Conservation (phyloP, 2,797 vertebrate species). For the Halcyon leucocephala region DNA sequence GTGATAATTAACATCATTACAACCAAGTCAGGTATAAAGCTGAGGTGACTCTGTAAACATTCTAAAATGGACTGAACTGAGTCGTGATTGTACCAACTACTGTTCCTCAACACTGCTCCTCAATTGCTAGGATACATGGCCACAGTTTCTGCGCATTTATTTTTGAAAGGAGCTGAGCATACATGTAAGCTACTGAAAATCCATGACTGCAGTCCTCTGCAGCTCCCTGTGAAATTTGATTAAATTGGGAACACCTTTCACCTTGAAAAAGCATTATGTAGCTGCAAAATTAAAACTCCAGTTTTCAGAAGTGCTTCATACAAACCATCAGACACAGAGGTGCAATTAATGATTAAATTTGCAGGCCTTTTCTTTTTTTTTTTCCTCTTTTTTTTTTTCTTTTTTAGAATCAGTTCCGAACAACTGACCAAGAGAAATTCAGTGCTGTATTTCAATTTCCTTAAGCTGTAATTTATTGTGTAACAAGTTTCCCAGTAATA, state of each 20-base stretch:
- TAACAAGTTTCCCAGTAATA: neutral
- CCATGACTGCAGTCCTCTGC: neutral
- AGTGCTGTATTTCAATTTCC: neutral
- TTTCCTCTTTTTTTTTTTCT: neutral
- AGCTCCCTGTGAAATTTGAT: neutral
- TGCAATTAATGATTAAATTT: neutral
- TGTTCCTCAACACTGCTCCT: neutral
- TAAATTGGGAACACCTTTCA: neutral
- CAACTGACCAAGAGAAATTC: neutral
- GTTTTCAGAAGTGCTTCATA: neutral
- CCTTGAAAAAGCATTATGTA: neutral
- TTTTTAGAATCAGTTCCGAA: neutral
- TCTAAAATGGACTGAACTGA: neutral
- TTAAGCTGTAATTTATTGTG: neutral
- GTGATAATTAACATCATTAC: slow-evolving; percentile 27
- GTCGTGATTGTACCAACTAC: neutral
- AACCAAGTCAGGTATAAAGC: neutral
- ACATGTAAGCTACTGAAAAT: neutral
- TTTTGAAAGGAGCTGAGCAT: neutral
- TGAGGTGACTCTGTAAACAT: neutral
- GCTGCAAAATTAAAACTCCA: neutral
- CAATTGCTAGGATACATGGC: neutral
- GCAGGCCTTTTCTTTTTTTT: neutral
- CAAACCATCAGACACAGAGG: neutral
- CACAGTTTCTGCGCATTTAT: neutral